Conservation (phyloP, 2,797 vertebrate species). For the Momotus momota region DNA sequence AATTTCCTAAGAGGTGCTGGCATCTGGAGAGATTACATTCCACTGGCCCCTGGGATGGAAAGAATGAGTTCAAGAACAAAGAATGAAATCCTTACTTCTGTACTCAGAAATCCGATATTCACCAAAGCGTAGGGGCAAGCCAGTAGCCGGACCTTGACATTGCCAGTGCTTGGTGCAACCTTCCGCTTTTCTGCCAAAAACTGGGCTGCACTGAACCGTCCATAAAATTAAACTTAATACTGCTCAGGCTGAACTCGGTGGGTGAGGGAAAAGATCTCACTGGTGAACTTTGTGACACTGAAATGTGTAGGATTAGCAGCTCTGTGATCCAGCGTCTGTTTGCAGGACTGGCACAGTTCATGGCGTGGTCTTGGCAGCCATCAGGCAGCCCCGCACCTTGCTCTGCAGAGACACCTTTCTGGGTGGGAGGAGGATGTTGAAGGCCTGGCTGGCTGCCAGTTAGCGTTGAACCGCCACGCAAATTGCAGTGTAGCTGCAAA, state of each 20-base stretch:
- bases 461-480: not conserved
- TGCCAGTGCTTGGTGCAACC: not conserved
- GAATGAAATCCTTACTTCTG: conserved; percentile 64
- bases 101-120: conserved; percentile 61
- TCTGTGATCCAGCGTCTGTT: not conserved
- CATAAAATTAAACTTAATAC: not conserved
- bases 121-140: not conserved
- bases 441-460: conserved; percentile 42
- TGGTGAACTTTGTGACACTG: not conserved
- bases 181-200: not conserved
- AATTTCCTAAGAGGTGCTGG: conserved; percentile 74
- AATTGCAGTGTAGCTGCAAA: conserved; percentile 43
- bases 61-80: conserved; percentile 76
- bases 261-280: not conserved
- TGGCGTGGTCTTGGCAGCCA: conserved; percentile 15
- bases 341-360: conserved; percentile 37
- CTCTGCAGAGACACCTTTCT: conserved; percentile 60
- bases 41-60: conserved; percentile 72
- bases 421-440: conserved; percentile 59
- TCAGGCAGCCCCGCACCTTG: conserved; percentile 13
- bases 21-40: conserved; percentile 77
- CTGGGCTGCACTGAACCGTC: not conserved
- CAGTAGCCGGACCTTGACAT: rapidly evolving
- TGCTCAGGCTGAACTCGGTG: not conserved
- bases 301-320: conserved; percentile 2